Base-by-base conservation (phyloP, 1,140 invertebrate species). In the Bombus superbus region DNA sequence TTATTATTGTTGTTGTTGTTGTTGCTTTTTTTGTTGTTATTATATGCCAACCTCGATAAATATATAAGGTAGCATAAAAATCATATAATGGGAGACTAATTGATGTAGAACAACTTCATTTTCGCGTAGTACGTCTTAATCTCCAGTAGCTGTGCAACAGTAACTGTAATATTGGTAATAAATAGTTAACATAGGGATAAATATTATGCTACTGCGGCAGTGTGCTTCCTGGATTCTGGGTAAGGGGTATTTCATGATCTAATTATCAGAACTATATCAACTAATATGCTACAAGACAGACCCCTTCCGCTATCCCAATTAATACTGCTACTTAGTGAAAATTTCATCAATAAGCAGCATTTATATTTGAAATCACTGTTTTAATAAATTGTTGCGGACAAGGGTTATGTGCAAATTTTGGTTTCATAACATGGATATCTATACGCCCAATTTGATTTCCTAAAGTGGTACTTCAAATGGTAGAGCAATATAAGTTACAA, bases 121-220 rank as follows among this genome's bases (percentile, higher is more conserved):
- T 77, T 92, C 88, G 85, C 83, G 86, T 80, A 91, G 83, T 92
- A 91, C 86, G 88, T 90, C 88, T 89, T 88, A 92, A 92, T 90
- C 89, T 90, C 87, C 91, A 93, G 92, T 92, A 93, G 92, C 91
- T 91, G 90, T 92, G 91, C 93, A 90, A 91, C 92, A 91, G 90
- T 92, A 92, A 93, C 90, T 89, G 88, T 92, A 90, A 88, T 92
- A 91, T 94, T 91, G 88, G 91, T 94, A 94, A 94, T 94, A 94
- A 94, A 94, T 94, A 94, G 93, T 94, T 94, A 94, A 94, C 93
- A 92, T 93, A 94, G 93, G 92, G 93, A 94, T 94, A 94, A 93
- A 94, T 94, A 95, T 94, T 94, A 95, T 93, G 92, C 92, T 95
- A 94, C 93, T 91, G 91, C 93, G 93, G 94, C 93, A 95, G 94